A percentile compares a stretch with the other conserved stretches of the same genome.
Conservation (phyloP, 2,113 vertebrate genomes). For the Gymnobelideus leadbeateri region DNA sequence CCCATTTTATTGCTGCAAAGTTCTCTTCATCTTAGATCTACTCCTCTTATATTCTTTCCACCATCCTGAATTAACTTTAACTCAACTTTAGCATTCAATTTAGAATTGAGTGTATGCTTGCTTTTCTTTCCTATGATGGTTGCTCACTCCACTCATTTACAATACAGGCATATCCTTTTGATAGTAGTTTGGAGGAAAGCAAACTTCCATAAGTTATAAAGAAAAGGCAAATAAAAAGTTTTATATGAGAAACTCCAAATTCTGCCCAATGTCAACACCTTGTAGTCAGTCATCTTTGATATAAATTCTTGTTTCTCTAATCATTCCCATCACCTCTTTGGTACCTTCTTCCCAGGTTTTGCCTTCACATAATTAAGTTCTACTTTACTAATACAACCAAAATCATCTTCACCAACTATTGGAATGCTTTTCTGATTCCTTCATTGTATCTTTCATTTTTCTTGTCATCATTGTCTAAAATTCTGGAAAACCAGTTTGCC, state of each 20-base stretch:
- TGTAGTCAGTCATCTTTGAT: background rate
- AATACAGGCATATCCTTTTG: background rate
- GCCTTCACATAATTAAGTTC: background rate
- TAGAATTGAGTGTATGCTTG: background rate
- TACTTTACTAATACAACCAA: background rate
- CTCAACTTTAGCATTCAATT: background rate
- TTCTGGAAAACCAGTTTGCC: background rate
- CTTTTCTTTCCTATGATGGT: background rate
- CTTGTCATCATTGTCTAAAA: background rate
- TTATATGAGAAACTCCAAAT: background rate
- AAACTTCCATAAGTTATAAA: background rate
- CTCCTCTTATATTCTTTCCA: background rate
- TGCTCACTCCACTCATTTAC: too few species aligned
- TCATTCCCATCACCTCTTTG: too few species aligned
- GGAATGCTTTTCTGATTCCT: background rate
- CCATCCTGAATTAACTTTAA: background rate
- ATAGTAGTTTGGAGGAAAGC: background rate
- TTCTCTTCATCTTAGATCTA: background rate
- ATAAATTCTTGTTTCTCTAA: background rate
- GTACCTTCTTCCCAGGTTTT: too few species aligned
- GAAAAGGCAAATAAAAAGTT: background rate
- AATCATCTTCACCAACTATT: background rate
- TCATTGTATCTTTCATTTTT: background rate
- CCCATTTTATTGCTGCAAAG: background rate
- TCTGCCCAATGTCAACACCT: background rate